These are phyloP conservation scores for Bicyclus anynana DNA, from an alignment of 1,140 invertebrate species.

Conservation along the genomic window DNA sequence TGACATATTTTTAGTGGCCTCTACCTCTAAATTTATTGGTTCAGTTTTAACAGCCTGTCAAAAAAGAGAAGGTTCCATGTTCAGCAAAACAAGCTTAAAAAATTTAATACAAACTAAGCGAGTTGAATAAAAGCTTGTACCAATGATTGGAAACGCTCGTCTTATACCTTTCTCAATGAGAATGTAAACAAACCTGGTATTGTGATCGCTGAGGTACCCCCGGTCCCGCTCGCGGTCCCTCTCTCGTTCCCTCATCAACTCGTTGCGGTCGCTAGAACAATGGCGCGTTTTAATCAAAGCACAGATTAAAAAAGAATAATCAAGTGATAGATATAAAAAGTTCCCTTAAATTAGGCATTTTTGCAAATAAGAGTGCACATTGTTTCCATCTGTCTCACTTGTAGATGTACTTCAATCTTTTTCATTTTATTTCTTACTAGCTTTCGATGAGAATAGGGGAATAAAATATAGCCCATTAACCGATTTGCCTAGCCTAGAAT, in stretches of 20 bases:
- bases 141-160: background rate
- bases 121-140: background rate
- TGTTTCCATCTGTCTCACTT: too few relatives aligned
- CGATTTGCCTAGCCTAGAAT: too few relatives aligned
- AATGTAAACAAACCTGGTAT: conserved; percentile 80
- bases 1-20: too few relatives aligned
- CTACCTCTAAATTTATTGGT: too few relatives aligned
- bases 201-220: conserved; percentile 91
- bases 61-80: too few relatives aligned
- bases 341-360: background rate
- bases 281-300: conserved; percentile 32
- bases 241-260: conserved; percentile 84
- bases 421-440: too few relatives aligned
- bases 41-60: too few relatives aligned
- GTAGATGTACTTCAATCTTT: too few relatives aligned
- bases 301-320: conserved; percentile 31
- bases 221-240: conserved; percentile 84
- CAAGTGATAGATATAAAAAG: conserved; percentile 14
- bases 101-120: too few relatives aligned
- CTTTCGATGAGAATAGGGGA: too few relatives aligned
- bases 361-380: background rate
- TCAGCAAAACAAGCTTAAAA: too few relatives aligned
- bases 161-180: background rate
- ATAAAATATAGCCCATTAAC: too few relatives aligned
- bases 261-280: conserved; percentile 85